These are phyloP conservation scores for Nilaparvata lugens DNA, from an alignment of 1,140 invertebrate species.

Conservation along the genomic window DNA sequence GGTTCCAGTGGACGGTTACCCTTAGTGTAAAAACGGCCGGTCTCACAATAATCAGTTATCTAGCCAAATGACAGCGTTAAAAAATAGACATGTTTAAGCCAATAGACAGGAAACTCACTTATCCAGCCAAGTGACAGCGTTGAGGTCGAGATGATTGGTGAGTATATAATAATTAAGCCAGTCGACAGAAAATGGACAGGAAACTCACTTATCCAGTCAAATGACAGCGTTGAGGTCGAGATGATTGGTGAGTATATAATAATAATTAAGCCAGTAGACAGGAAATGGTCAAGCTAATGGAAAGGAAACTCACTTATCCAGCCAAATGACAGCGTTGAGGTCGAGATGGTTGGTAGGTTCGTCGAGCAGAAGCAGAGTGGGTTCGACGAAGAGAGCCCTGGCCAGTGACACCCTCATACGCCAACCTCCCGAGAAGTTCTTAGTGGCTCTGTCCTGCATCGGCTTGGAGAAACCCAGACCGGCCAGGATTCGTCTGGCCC, in stretches of 20 bases:
- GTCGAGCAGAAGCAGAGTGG: slow-evolving; percentile 89
- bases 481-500: slow-evolving; percentile 87
- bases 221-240: too few relatives aligned
- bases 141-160: slow-evolving; percentile 88
- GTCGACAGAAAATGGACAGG: too few relatives aligned
- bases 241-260: slow-evolving; percentile 89
- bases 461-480: slow-evolving; percentile 91
- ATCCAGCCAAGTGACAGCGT: slow-evolving; percentile 98
- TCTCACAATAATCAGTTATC: too few relatives aligned
- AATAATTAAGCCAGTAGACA: too few relatives aligned
- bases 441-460: slow-evolving; percentile 92
- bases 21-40: too few relatives aligned
- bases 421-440: slow-evolving; percentile 97
- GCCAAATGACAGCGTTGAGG: slow-evolving; percentile 98
- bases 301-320: slow-evolving; percentile 77
- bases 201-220: too few relatives aligned
- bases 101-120: slow-evolving; percentile 66
- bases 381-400: slow-evolving; percentile 81
- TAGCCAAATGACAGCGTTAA: too few relatives aligned
- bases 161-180: too few relatives aligned
- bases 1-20: too few relatives aligned
- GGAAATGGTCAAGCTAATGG: too few relatives aligned
- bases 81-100: too few relatives aligned
- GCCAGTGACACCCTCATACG: slow-evolving; percentile 96
- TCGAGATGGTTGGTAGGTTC: slow-evolving; percentile 94